Evolutionary conservation across 2,888 invertebrate species (phyloP).

Genomic region (Troides oblongomaculatus): DNA sequence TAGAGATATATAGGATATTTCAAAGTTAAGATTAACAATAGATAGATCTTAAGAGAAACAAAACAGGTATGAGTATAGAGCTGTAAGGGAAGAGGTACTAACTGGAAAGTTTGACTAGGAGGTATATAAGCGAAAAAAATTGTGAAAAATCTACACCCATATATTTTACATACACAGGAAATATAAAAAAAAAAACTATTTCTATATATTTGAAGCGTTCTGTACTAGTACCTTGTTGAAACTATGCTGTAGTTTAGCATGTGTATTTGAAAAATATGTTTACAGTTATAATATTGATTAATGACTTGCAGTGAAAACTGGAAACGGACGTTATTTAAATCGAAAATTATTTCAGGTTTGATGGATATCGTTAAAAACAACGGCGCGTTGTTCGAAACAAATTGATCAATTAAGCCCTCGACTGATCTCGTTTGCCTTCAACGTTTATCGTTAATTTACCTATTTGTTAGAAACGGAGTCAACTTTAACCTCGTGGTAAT

Average conservation of each 20-base stretch:
- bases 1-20: too few species aligned
- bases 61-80: too few species aligned
- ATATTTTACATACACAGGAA: too few species aligned
- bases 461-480: neutral
- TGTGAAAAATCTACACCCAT: too few species aligned
- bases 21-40: too few species aligned
- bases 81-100: too few species aligned
- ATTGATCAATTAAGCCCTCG: slow-evolving; percentile 12
- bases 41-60: too few species aligned
- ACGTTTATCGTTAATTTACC: neutral
- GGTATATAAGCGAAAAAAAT: too few species aligned
- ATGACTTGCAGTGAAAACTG: neutral
- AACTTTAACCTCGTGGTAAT: neutral
- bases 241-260: neutral
- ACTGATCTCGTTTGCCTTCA: neutral
- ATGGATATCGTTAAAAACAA: slow-evolving; percentile 20
- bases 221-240: too few species aligned
- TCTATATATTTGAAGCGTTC: too few species aligned
- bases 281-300: neutral
- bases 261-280: neutral
- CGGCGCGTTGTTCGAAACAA: slow-evolving; percentile 11
- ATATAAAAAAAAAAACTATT: too few species aligned
- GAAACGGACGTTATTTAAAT: neutral
- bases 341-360: slow-evolving; percentile 8
- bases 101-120: too few species aligned